Evolutionary conservation across 2,113 vertebrate species (phyloP).

Genomic region (Hystrix cristata): DNA sequence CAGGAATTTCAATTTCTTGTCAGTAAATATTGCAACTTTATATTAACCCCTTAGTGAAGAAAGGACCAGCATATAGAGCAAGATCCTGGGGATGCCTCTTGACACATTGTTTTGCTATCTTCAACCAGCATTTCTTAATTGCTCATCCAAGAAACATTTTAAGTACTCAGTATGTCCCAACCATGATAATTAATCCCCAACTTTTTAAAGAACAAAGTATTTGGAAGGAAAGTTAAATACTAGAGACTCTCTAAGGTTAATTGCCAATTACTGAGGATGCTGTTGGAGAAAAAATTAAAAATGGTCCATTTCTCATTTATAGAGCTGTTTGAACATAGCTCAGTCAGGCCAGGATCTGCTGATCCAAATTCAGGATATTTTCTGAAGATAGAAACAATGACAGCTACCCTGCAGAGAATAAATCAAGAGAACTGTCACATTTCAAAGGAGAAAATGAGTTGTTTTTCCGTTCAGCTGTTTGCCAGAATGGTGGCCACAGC

Average conservation of each 20-base stretch:
- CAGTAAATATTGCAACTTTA: background rate
- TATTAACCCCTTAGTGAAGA: background rate
- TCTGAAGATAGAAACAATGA: slow-evolving; percentile 71
- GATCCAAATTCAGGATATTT: slow-evolving; percentile 66
- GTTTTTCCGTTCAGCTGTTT: slow-evolving; percentile 64
- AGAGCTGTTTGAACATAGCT: slow-evolving; percentile 56
- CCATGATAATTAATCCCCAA: slow-evolving; percentile 60
- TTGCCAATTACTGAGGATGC: slow-evolving; percentile 74
- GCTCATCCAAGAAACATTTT: slow-evolving; percentile 41
- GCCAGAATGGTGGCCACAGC: background rate
- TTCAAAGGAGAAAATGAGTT: slow-evolving; percentile 68
- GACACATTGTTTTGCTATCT: background rate
- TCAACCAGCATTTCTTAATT: slow-evolving; percentile 70
- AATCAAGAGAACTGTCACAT: slow-evolving; percentile 67
- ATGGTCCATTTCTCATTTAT: slow-evolving; percentile 41
- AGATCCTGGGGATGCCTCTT: background rate
- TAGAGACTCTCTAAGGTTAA: slow-evolving; percentile 75
- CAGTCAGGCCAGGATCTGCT: slow-evolving; percentile 61
- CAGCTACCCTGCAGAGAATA: slow-evolving; percentile 8
- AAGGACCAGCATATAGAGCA: background rate
- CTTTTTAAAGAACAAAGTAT: background rate
- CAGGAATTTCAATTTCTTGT: background rate
- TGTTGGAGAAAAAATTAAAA: slow-evolving; percentile 60
- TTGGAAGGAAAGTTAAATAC: slow-evolving; percentile 51
- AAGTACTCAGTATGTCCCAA: background rate